Evolutionary conservation across 2,797 vertebrate genomes (phyloP), one percentile per base, ranked within the genome.

Genomic region (Pagetopsis macropterus): DNA sequence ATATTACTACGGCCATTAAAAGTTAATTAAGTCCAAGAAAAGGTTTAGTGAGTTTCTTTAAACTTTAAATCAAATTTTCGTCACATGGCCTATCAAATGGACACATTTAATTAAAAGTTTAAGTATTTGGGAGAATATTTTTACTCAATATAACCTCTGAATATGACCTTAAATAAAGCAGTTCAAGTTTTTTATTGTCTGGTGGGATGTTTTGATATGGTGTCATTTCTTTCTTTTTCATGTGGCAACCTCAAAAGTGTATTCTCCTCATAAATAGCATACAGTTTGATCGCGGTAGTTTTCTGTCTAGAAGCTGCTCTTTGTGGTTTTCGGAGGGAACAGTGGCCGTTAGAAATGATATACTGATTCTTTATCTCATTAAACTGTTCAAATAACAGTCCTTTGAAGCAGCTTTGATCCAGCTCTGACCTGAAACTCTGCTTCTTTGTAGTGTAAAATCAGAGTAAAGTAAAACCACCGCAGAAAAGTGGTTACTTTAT

Each of bases 1-100:
- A 63, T 76, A 65, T 78, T 79, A 82, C 16, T 79, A 83, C 15
- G 64, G 16, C 72, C 74, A 88, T 89, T 76, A 73, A 81, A 73
- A 59, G 19, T 17, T 81, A 72, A 86, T 79, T 59, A 81, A 52
- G 31, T 70, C 31, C 43, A 37, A 16, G 31, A 67, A 77, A 54
- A 51, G 4, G 45, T 55, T 69, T n/a, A 44, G 9, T 40, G 2
- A 9, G 7, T 55, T 63, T 27, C 59, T 63, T 65, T 44, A 14
- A 56, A n/a, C 54, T 52, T 70, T 33, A 60, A 46, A 43, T 55
- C 12, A 7, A 15, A 1, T 31, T n/a, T 37, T 37, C 8, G 33
- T 37, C 33, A 27, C 2, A 68, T 40, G 14, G 10, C 57, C 44
- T 31, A 43, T 33, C 46, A 16, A 37, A 40, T 8, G 13, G 12